phyloP scores from a whole-genome alignment of 2,113 vertebrate genomes.

The Tychaedon coryphoeus region DNA sequence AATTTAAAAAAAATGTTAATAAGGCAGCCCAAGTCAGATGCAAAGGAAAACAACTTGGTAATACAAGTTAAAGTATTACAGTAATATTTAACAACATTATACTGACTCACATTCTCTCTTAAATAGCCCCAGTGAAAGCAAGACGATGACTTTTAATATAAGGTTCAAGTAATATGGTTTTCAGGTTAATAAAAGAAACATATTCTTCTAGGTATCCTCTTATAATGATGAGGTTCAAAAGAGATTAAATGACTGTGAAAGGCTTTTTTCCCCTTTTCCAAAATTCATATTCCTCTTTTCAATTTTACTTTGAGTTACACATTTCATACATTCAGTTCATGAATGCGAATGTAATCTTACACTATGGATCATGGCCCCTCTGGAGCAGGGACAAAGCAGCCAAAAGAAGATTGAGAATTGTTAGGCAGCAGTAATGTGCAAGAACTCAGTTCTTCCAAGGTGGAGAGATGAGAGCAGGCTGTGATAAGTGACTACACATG shows the following conservation, averaged over 20 bases:
- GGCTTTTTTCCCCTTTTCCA: not conserved
- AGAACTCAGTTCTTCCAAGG: not conserved
- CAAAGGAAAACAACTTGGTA: not conserved
- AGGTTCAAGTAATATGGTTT: not conserved
- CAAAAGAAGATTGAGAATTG: not conserved
- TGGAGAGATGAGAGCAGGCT: not conserved
- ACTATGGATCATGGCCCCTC: not conserved
- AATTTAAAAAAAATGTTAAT: not conserved
- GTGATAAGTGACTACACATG: not conserved
- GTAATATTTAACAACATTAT: not conserved
- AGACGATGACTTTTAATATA: not conserved
- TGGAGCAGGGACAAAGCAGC: not conserved
- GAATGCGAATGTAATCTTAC: not conserved
- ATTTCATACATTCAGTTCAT: not conserved
- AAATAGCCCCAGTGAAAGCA: not conserved
- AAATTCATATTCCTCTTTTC: not conserved
- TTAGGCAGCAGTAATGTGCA: not conserved
- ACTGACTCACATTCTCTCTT: not conserved
- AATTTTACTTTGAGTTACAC: not conserved
- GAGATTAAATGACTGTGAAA: not conserved
- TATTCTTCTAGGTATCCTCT: not conserved
- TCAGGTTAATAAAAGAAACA: not conserved
- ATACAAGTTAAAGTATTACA: not conserved
- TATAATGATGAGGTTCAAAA: not conserved
- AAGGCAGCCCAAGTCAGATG: not conserved